These are phyloP conservation scores for Sitobion miscanthi DNA, from an alignment of 1,140 invertebrate genomes.

Conservation along the genomic window DNA sequence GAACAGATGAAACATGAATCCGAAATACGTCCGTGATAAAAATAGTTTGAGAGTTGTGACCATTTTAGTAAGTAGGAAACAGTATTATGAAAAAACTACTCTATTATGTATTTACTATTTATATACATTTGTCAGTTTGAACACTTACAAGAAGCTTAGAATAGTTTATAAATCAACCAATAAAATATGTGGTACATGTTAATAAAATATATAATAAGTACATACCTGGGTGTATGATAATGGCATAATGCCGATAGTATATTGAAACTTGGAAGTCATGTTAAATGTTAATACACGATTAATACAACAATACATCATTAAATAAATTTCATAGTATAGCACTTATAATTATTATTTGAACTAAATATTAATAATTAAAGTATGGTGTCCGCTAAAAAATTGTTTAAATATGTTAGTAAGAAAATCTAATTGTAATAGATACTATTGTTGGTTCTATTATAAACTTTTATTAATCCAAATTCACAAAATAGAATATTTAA, in stretches of 20 bases:
- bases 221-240: not conserved
- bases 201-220: not conserved
- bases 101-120: not conserved
- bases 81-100: slow-evolving; percentile 7
- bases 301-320: no score
- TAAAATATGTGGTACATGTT: not conserved
- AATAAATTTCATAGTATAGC: not conserved
- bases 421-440: no score
- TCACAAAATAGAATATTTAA: no score
- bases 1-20: slow-evolving; percentile 45
- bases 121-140: not conserved
- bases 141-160: not conserved
- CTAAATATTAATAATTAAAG: no score
- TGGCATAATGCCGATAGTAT: not conserved
- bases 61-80: slow-evolving; percentile 32
- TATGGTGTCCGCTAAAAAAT: no score
- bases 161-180: not conserved
- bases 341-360: no score
- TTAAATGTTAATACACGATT: no score
- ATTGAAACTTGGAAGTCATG: not conserved
- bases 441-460: no score
- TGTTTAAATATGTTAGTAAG: no score
- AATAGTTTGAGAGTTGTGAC: slow-evolving; percentile 49
- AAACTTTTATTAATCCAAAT: no score
- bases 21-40: slow-evolving; percentile 28